Percentiles rank a stretch among this genome's conserved stretches.
phyloP scores from a whole-genome alignment of 1,140 invertebrate genomes.

The Pseudomyrmex cubaensis region DNA sequence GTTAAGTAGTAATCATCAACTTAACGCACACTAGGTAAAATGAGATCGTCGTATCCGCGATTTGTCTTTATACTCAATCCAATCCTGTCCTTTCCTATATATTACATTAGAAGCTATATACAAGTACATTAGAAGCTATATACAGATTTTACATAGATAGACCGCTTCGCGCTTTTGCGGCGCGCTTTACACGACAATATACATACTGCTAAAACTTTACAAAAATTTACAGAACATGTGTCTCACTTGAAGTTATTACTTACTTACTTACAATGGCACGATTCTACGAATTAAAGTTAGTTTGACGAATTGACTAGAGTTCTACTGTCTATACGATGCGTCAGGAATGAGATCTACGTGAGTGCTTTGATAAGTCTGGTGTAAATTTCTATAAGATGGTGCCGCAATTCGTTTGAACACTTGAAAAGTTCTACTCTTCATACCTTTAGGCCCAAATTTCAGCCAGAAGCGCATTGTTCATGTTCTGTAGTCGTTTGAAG shows the following conservation, averaged over 20 bases:
- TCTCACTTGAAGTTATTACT: not conserved
- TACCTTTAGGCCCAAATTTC: too few species aligned
- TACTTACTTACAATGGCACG: constrained; percentile 19
- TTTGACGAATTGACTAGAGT: not conserved
- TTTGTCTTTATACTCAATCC: not conserved
- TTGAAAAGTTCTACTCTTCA: too few species aligned
- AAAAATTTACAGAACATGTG: constrained; percentile 67
- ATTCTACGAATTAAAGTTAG: constrained; percentile 18
- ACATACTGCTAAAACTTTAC: constrained; percentile 55
- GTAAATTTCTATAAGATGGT: too few species aligned
- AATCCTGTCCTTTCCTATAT: constrained; percentile 24
- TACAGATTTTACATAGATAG: constrained; percentile 73
- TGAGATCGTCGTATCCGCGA: constrained; percentile 40
- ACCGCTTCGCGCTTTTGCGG: constrained; percentile 3
- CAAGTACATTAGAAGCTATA: constrained; percentile 45
- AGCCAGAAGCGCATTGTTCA: too few species aligned
- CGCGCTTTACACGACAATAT: not conserved
- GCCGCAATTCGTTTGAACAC: too few species aligned
- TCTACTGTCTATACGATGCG: too few species aligned
- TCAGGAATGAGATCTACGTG: too few species aligned
- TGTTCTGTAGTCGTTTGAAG: too few species aligned
- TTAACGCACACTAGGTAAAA: not conserved
- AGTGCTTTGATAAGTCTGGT: too few species aligned
- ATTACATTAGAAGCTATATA: not conserved
- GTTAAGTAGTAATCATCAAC: too few species aligned